Evolutionary conservation across 2,888 invertebrate species (phyloP).

Genomic region (Sipha maydis): DNA sequence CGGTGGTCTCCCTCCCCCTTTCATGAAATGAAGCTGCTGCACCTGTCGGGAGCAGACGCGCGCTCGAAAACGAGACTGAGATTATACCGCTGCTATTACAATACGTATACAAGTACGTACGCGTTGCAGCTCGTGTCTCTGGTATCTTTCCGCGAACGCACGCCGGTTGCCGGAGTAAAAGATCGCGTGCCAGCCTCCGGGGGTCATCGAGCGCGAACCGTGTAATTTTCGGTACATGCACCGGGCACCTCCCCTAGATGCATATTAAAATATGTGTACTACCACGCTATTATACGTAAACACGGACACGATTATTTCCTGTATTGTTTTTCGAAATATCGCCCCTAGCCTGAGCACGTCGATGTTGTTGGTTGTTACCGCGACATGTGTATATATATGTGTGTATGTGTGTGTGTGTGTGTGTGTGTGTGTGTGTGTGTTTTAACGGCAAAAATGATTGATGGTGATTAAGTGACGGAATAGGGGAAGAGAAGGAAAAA

Average conservation of each 20-base stretch:
- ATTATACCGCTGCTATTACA: too few relatives aligned
- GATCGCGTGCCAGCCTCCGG: constrained; percentile 46
- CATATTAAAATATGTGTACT: background rate
- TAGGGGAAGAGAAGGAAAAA: background rate
- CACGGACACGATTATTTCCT: background rate
- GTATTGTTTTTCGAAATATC: constrained; percentile 13
- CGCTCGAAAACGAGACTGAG: background rate
- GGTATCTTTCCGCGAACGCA: background rate
- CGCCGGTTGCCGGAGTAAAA: background rate
- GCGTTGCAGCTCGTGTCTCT: background rate
- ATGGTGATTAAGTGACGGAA: background rate
- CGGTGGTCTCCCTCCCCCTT: background rate
- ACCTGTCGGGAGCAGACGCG: background rate
- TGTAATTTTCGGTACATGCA: constrained; percentile 52
- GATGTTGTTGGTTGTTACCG: background rate
- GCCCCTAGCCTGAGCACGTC: background rate
- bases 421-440: background rate
- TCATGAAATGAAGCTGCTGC: background rate
- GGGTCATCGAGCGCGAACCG: constrained; percentile 18
- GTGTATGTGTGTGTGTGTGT: background rate
- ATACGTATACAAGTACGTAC: background rate
- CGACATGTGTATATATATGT: background rate
- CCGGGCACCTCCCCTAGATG: background rate
- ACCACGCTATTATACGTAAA: background rate
- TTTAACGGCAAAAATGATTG: background rate